Evolutionary conservation across 2,888 invertebrate genomes (phyloP).

Genomic region (Glyphotaelius pellucidus): DNA sequence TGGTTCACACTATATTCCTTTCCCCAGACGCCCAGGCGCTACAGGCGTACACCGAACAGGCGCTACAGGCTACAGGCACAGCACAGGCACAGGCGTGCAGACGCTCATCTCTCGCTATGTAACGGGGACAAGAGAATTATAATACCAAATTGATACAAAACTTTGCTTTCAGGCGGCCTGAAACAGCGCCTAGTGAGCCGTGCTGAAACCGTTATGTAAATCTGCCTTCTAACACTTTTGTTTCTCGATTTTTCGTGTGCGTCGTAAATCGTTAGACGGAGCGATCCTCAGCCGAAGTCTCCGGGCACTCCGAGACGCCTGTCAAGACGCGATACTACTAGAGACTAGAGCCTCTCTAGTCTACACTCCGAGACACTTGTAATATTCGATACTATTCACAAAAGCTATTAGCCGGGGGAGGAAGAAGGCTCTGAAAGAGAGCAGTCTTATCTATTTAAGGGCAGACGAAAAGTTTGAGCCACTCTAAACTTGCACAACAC

Average conservation of each 20-base stretch:
- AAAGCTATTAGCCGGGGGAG: constrained; percentile 40
- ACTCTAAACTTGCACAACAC: constrained; percentile 21
- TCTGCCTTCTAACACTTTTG: constrained; percentile 45
- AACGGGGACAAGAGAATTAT: constrained; percentile 71
- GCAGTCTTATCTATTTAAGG: constrained; percentile 37
- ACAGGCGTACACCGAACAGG: background rate
- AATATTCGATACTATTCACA: constrained; percentile 9
- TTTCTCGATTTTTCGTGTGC: constrained; percentile 51
- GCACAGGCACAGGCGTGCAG: background rate
- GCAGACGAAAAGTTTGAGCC: constrained; percentile 38
- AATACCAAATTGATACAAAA: constrained; percentile 81
- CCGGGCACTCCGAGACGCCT: constrained; percentile 28
- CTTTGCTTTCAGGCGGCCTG: constrained; percentile 78
- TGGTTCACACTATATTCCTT: background rate
- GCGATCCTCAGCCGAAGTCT: constrained; percentile 33
- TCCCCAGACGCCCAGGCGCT: background rate
- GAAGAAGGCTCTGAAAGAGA: background rate
- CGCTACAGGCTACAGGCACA: background rate
- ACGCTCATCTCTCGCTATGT: constrained; percentile 21
- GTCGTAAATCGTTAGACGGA: constrained; percentile 35
- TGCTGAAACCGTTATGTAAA: constrained; percentile 58
- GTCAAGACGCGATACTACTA: constrained; percentile 21
- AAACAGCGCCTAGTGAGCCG: constrained; percentile 48
- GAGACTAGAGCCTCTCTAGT: background rate
- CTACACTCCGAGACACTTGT: background rate